Evolutionary conservation across 2,888 invertebrate species (phyloP), one percentile per base, ranked within the genome.

Genomic region (Scaptomyza cyrtandrae): DNA sequence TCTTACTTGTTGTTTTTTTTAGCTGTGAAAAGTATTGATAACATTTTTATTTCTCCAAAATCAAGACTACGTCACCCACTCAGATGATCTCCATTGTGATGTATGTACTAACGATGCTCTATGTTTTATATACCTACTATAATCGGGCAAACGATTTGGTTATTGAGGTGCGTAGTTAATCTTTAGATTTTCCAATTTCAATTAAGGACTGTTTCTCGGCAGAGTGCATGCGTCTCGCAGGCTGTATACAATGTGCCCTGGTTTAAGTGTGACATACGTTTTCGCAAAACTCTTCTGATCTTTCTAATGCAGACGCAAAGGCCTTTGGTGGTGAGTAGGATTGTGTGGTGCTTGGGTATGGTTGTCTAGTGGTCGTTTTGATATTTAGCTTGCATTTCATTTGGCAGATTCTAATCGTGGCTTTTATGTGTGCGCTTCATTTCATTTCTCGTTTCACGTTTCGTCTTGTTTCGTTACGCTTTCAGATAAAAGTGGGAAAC

Each of bases 91-190:
- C 85, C 0, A 74, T 90, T 13, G 60, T 89, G 10, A 88, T 91
- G 90, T 91, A 89, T 43, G 86, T 89, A n/a, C 45, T 83, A 16
- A 91, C 91, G 37, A 89, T 90, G 88, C 68, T 91, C 33, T 91
- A 90, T 68, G 83, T 91, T 0, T 76, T 91, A 0, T 92, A 85
- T 65, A 90, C 89, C n/a, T 90, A 89, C 37, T 92, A 92, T 66
- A 91, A 90, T 86, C 80, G 88, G 33, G 91, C 91, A 57, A 90
- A 91, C 77, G 90, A 91, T 57, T 67, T 92, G 61, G 65, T 87
- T 6, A 73, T 86, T 54, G 89, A 90, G 89, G 91, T 91, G 63
- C 66, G 68, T 72, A 16, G 3, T 11, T 37, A 2, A 39, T 11
- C 13, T 41, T 14, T 6, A 3, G 6, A 27, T 9, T 9, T 39